phyloP scores from a whole-genome alignment of 1,140 invertebrate species.

The Pteromalus puparum region DNA sequence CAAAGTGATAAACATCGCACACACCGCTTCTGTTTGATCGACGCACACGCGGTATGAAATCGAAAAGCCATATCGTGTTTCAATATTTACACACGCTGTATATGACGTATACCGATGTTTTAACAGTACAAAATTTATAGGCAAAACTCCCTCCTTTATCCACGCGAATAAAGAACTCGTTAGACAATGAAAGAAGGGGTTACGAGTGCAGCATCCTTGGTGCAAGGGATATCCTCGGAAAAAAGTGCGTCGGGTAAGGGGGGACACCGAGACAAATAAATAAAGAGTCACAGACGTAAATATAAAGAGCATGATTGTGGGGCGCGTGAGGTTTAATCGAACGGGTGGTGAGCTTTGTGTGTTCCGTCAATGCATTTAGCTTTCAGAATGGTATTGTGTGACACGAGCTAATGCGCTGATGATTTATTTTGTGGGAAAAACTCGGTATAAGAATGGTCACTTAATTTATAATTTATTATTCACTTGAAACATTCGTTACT shows the following conservation, averaged over 20 bases:
- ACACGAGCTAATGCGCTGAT: constrained; percentile 6
- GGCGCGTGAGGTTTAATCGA: constrained; percentile 16
- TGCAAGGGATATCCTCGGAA: constrained; percentile 5
- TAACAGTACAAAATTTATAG: constrained; percentile 26
- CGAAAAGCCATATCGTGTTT: background rate
- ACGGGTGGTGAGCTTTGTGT: background rate
- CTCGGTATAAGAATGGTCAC: background rate
- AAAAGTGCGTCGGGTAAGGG: background rate
- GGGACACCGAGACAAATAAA: background rate
- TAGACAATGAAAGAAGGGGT: background rate
- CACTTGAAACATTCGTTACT: no score
- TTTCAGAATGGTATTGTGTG: background rate
- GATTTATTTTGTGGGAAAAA: constrained; percentile 44
- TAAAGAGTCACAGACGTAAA: constrained; percentile 16
- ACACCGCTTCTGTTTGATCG: background rate
- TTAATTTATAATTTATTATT: no score
- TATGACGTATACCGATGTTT: constrained; percentile 15
- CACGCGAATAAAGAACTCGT: constrained; percentile 19
- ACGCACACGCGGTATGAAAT: background rate
- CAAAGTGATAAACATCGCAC: no score
- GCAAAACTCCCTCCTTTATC: background rate
- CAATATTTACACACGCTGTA: constrained; percentile 8
- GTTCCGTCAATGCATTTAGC: background rate
- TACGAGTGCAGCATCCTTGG: background rate
- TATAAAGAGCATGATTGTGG: constrained; percentile 32